Evolutionary conservation across 2,888 invertebrate species (phyloP).

Genomic region (Agrypnus murinus): DNA sequence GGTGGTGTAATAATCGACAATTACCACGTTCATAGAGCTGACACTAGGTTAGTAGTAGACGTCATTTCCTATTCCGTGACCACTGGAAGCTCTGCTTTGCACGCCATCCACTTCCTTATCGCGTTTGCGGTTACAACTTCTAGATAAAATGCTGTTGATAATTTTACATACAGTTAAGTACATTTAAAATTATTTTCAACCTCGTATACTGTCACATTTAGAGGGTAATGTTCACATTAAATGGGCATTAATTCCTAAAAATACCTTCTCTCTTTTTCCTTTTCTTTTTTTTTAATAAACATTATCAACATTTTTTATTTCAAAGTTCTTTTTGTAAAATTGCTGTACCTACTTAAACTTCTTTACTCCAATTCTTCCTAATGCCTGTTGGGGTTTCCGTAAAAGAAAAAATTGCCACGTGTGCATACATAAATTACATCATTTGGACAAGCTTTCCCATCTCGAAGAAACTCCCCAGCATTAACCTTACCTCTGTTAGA

Average conservation of each 20-base stretch:
- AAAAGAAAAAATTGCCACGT: slow-evolving; percentile 30
- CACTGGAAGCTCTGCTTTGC: slow-evolving; percentile 56
- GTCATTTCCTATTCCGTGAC: slow-evolving; percentile 63
- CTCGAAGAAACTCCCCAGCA: slow-evolving; percentile 38
- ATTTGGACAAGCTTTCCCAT: slow-evolving; percentile 38
- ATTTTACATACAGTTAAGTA: slow-evolving; percentile 21
- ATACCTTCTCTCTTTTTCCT: background rate
- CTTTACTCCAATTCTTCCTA: slow-evolving; percentile 21
- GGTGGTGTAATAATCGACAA: slow-evolving; percentile 16
- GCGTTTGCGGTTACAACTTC: slow-evolving; percentile 41
- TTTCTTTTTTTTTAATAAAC: no score
- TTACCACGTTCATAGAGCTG: slow-evolving; percentile 10
- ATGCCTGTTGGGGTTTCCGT: slow-evolving; percentile 19
- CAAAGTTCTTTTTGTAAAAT: background rate
- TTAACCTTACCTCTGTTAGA: slow-evolving; percentile 43
- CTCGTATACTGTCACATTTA: background rate
- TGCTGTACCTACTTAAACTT: slow-evolving; percentile 1
- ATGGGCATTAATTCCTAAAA: no score
- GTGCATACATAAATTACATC: slow-evolving; percentile 41
- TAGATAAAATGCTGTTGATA: slow-evolving; percentile 18
- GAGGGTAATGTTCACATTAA: no score
- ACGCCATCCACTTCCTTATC: slow-evolving; percentile 63
- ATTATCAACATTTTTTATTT: no score
- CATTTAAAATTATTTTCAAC: slow-evolving; percentile 24
- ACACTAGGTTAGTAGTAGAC: slow-evolving; percentile 49